These are phyloP conservation scores for Heloderma charlesbogerti DNA, from an alignment of 2,113 vertebrate genomes.

Conservation along the genomic window DNA sequence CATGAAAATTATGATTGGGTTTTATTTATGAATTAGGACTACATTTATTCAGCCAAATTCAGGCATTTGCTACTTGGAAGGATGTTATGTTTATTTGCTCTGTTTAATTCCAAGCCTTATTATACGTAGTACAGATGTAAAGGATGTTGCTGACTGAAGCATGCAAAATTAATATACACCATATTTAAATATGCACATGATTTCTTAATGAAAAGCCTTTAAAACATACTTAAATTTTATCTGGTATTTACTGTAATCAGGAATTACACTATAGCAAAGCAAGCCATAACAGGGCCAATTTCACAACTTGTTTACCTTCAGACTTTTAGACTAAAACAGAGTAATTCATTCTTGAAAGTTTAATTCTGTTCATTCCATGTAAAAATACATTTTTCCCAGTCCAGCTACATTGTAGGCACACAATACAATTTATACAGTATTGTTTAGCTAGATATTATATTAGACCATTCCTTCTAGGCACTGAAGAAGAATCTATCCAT, in stretches of 20 bases:
- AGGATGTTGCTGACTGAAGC: not conserved
- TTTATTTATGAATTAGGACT: not conserved
- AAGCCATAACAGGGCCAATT: not conserved
- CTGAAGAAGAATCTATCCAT: too few species aligned
- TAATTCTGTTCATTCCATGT: not conserved
- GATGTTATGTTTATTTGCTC: not conserved
- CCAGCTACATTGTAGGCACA: not conserved
- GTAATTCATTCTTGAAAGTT: not conserved
- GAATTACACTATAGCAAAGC: not conserved
- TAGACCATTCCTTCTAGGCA: too few species aligned
- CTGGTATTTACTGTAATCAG: constrained; percentile 38
- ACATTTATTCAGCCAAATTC: not conserved
- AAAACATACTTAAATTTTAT: constrained; percentile 34
- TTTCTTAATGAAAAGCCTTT: not conserved
- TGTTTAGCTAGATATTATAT: too few species aligned
- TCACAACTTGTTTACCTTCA: constrained; percentile 72
- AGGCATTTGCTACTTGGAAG: not conserved
- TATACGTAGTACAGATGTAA: not conserved
- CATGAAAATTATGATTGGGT: not conserved
- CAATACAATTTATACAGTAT: too few species aligned
- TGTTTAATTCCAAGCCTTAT: not conserved
- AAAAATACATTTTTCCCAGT: not conserved
- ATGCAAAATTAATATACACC: constrained; percentile 39
- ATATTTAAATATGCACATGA: constrained; percentile 26
- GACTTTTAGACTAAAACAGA: constrained; percentile 53